Conservation (phyloP, 2,797 vertebrate genomes). For the Sebastes cheni region DNA sequence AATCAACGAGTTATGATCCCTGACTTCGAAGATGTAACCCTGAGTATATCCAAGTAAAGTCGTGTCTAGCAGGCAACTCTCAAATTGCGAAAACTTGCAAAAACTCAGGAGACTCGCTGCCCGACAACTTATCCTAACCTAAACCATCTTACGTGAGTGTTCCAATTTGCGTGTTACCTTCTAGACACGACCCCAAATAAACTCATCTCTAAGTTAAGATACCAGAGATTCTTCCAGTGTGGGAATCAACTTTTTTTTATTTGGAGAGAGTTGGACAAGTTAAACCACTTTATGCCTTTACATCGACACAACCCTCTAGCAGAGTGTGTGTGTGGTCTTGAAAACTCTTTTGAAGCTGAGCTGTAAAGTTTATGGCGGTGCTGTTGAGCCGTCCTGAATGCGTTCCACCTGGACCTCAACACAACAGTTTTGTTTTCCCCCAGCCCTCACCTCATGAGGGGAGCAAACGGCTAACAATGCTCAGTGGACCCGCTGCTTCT, state of each 20-base stretch:
- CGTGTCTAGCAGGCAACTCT: not conserved
- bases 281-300: not conserved
- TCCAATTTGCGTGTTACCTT: too few relatives aligned
- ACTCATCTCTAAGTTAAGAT: not conserved
- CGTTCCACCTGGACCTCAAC: not conserved
- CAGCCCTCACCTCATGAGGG: not conserved
- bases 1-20: not conserved
- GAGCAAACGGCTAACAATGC: not conserved
- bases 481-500: slow-evolving; percentile 25
- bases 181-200: not conserved
- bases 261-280: not conserved
- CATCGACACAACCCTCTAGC: not conserved
- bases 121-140: too few relatives aligned
- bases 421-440: not conserved
- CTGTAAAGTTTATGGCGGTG: not conserved
- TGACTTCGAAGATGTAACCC: not conserved
- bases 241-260: not conserved
- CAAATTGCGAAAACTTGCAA: too few relatives aligned
- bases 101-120: too few relatives aligned
- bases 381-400: not conserved
- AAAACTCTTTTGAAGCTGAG: not conserved
- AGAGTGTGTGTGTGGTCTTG: not conserved
- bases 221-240: not conserved
- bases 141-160: too few relatives aligned
- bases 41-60: not conserved